Evolutionary conservation across 1,140 invertebrate species (phyloP), one percentile per base, ranked within the genome.

Genomic region (Drosophila nannoptera): DNA sequence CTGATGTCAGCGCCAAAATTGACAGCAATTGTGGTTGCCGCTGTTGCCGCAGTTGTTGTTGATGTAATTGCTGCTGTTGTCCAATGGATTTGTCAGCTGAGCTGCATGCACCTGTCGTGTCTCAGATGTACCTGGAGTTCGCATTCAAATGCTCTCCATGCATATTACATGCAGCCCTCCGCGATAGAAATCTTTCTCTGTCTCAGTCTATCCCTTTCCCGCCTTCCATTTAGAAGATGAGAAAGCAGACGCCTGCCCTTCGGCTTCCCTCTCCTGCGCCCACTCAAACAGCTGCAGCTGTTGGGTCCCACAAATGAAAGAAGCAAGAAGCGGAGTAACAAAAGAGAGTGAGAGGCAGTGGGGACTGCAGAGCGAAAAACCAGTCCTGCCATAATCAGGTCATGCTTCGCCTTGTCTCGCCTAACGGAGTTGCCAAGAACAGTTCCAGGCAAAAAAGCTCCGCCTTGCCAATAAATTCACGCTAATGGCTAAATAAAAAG

Each of bases 351-450:
- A 43, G 40, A 12, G 6, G 7, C 36, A 38, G 36, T 4, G 6
- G 14, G 40, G 14, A 7, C 5, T n/a, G 14, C n/a, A 6, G 40
- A 14, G 40, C 40, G 40, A 43, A 40, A 45, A 74, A 83, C 80
- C 80, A 78, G 78, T 83, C 78, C 78, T 83, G 78, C 78, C 80
- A 83, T 83, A 83, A 83, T 78, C 80, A 83, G 78, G 78, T 83
- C 78, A 83, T 63, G 75, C 64, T 48, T 72, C 69, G 76, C 46
- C 69, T 68, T 42, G 9, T 52, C 45, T 59, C 66, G 56, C 66
- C 70, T 67, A 75, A 54, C 46, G 60, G 63, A 40, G 62, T 42
- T 8, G 61, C 22, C 55, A 77, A 77, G 66, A 81, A 70, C 65
- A 33, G 61, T 73, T 59, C 70, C 70, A 56, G 52, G 48, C 64